Evolutionary conservation across 2,113 vertebrate species (phyloP).

Genomic region (Nicator chloris): DNA sequence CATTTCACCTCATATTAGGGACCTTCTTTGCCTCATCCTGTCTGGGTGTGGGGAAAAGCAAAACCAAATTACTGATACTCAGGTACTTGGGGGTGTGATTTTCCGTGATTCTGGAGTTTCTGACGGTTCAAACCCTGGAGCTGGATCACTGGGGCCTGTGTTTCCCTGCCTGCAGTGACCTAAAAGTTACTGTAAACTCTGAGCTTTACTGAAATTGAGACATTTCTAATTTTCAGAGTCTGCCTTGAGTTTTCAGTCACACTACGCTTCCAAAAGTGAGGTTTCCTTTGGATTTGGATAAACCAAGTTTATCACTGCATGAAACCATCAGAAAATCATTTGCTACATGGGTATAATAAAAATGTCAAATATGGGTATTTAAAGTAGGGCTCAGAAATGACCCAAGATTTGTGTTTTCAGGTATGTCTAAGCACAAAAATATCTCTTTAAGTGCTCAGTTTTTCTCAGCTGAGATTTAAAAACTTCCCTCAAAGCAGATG

Average conservation of each 20-base stretch:
- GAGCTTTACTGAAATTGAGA: not conserved
- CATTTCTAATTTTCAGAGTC: not conserved
- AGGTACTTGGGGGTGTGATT: not conserved
- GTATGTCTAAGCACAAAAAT: not conserved
- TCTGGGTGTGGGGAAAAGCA: not conserved
- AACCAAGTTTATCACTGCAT: not conserved
- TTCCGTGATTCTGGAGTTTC: not conserved
- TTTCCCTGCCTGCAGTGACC: not conserved
- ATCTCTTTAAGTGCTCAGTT: not conserved
- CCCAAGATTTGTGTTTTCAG: not conserved
- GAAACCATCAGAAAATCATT: not conserved
- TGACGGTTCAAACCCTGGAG: not conserved
- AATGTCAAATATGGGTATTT: not conserved
- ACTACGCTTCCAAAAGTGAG: not conserved
- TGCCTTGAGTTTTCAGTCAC: not conserved
- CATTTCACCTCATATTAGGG: not conserved
- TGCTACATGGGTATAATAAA: fast-evolving
- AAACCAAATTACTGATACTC: not conserved
- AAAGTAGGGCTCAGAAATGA: not conserved
- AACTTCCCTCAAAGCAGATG: not conserved
- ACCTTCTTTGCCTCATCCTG: not conserved
- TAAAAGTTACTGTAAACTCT: not conserved
- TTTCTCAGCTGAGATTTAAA: not conserved
- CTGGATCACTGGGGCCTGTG: not conserved
- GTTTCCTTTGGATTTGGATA: not conserved